A percentile compares a stretch with the other conserved stretches of the same genome.
phyloP scores from a whole-genome alignment of 2,797 vertebrate genomes.

The Neomorphus geoffroyi region DNA sequence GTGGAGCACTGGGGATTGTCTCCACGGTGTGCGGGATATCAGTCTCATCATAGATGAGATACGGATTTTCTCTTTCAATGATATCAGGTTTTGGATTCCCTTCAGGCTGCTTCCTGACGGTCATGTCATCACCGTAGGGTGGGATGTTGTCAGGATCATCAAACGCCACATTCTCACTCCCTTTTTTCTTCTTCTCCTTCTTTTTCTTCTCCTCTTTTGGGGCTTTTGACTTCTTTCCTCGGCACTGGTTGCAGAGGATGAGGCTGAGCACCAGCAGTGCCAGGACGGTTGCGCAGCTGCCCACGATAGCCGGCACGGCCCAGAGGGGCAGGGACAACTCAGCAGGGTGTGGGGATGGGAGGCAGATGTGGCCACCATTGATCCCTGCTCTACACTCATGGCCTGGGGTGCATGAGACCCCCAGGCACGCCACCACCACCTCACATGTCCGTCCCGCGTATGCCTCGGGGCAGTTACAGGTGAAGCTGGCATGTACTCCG shows the following conservation, averaged over 20 bases:
- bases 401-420: constrained; percentile 84
- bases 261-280: constrained; percentile 92
- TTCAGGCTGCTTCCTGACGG: constrained; percentile 94
- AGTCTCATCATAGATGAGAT: constrained; percentile 96
- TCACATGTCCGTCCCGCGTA: constrained; percentile 88
- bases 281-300: constrained; percentile 90
- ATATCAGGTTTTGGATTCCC: constrained; percentile 98
- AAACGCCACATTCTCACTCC: constrained; percentile 95
- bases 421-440: constrained; percentile 88
- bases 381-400: constrained; percentile 80
- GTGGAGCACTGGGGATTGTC: constrained; percentile 91
- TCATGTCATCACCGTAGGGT: constrained; percentile 93
- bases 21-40: constrained; percentile 87
- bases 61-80: constrained; percentile 96
- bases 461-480: constrained; percentile 88
- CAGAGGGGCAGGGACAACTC: constrained; percentile 90
- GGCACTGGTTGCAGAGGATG: constrained; percentile 95
- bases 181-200: constrained; percentile 97
- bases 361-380: constrained; percentile 83
- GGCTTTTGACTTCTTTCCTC: constrained; percentile 82
- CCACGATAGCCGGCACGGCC: constrained; percentile 95
- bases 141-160: constrained; percentile 96
- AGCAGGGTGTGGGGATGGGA: constrained; percentile 68
- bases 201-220: constrained; percentile 91
- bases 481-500: constrained; percentile 76